Evolutionary conservation across 2,113 vertebrate genomes (phyloP).

Genomic region (Plecotus auritus): DNA sequence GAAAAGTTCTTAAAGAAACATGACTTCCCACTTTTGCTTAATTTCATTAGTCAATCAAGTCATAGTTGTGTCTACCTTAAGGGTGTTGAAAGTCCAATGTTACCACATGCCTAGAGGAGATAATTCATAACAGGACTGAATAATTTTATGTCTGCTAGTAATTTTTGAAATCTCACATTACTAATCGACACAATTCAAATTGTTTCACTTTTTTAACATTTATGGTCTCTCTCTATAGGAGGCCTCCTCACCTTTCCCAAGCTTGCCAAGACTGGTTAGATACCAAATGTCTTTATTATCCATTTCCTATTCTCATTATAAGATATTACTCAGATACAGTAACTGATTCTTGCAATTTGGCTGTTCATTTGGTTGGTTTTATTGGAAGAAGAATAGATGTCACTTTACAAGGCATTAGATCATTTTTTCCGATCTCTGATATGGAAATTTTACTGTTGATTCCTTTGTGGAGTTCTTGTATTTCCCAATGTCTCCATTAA

Average conservation of each 20-base stretch:
- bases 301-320: background rate
- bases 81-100: background rate
- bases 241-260: background rate
- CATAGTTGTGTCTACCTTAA: background rate
- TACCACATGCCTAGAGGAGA: background rate
- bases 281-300: background rate
- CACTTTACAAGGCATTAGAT: background rate
- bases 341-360: background rate
- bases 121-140: background rate
- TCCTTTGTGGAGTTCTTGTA: background rate
- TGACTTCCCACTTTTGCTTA: background rate
- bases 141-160: background rate
- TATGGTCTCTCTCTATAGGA: background rate
- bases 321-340: background rate
- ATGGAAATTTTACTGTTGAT: background rate
- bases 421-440: conserved; percentile 1
- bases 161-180: background rate
- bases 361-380: conserved; percentile 30
- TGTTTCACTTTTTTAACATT: background rate
- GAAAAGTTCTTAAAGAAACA: background rate
- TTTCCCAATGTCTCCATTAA: conserved; percentile 12
- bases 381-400: background rate
- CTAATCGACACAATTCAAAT: background rate
- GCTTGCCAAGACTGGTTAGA: background rate
- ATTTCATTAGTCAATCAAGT: background rate